phyloP scores from a whole-genome alignment of 2,888 invertebrate genomes.

The Clusia tigrina region DNA sequence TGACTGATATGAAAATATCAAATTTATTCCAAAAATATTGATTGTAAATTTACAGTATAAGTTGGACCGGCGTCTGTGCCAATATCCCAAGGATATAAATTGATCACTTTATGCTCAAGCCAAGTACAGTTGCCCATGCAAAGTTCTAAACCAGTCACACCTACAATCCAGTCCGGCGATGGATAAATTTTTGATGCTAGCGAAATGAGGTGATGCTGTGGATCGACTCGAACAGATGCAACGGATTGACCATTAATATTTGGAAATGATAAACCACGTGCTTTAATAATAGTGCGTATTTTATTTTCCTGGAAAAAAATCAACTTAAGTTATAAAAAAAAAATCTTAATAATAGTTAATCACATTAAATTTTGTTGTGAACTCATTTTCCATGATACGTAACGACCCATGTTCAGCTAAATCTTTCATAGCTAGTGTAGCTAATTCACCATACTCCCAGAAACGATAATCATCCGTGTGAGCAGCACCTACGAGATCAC shows the following conservation, averaged over 20 bases:
- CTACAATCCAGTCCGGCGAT: conserved; percentile 97
- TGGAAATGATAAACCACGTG: conserved; percentile 88
- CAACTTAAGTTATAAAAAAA: neutral
- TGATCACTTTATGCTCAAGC: conserved; percentile 80
- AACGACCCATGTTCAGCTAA: conserved; percentile 95
- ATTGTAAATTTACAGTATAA: conserved; percentile 69
- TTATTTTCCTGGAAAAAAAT: conserved; percentile 72
- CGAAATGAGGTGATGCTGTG: conserved; percentile 90
- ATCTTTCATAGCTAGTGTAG: conserved; percentile 87
- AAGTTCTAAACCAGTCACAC: conserved; percentile 88
- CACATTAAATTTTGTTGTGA: conserved; percentile 75
- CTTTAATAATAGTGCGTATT: conserved; percentile 92
- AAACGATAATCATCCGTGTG: conserved; percentile 87
- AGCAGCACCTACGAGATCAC: conserved; percentile 94
- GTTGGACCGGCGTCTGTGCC: conserved; percentile 92
- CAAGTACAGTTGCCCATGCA: conserved; percentile 92
- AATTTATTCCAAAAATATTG: neutral
- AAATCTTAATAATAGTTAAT: neutral
- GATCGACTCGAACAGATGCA: conserved; percentile 89
- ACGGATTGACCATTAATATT: conserved; percentile 84
- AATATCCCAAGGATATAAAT: conserved; percentile 94
- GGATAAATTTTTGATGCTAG: conserved; percentile 95
- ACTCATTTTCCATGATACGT: conserved; percentile 87
- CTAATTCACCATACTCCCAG: conserved; percentile 88
- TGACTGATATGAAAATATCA: conserved; percentile 66